A percentile compares a stretch with the other conserved stretches of the same genome.
phyloP scores from a whole-genome alignment of 1,140 invertebrate genomes.

The Lepidurus arcticus region DNA sequence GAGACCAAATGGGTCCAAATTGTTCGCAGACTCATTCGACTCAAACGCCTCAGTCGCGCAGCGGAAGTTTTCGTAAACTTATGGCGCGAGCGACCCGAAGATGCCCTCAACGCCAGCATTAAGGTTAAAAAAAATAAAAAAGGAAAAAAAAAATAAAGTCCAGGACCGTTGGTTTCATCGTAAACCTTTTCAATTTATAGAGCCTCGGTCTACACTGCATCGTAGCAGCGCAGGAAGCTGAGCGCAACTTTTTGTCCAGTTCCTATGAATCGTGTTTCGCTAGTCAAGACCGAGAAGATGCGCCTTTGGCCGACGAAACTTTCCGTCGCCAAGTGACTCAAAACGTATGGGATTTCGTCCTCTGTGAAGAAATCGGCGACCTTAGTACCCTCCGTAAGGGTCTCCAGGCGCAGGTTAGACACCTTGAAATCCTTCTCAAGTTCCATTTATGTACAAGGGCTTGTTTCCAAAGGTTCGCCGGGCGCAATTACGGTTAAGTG shows the following conservation, averaged over 20 bases:
- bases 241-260: background rate
- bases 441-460: too few relatives aligned
- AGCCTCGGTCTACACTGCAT: background rate
- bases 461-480: background rate
- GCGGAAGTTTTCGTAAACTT: conserved; percentile 4
- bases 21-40: conserved; percentile 24
- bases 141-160: too few relatives aligned
- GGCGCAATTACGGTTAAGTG: conserved; percentile 25
- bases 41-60: conserved; percentile 11
- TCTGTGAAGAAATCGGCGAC: background rate
- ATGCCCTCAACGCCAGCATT: conserved; percentile 35
- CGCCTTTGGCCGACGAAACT: background rate
- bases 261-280: background rate
- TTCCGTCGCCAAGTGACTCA: background rate
- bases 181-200: background rate
- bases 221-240: background rate
- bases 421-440: too few relatives aligned
- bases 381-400: background rate
- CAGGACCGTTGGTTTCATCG: too few relatives aligned
- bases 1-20: conserved; percentile 24
- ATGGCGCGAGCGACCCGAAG: conserved; percentile 31
- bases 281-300: background rate
- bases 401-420: background rate
- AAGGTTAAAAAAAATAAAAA: background rate
- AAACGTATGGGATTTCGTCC: background rate